Evolutionary conservation across 2,113 vertebrate genomes (phyloP), one percentile per base, ranked within the genome.

Genomic region (Otolemur garnettii): DNA sequence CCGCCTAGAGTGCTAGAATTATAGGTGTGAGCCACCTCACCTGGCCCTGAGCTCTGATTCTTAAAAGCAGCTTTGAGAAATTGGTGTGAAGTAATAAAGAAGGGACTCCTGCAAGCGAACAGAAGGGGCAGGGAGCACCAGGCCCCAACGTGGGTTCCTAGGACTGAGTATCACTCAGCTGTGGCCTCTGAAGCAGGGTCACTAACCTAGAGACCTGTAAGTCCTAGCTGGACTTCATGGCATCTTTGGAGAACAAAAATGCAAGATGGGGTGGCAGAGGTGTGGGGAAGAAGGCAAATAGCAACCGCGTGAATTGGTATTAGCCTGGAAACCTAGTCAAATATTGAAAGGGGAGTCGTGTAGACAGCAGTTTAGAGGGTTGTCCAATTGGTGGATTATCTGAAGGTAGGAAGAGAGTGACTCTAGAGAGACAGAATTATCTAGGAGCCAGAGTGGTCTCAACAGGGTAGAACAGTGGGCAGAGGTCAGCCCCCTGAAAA

Each of bases 61-160:
- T 84, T 59, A 33, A 33, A 57, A 64, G n/a, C 1, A 15, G 28
- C 55, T 83, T 35, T 50, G 78, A 87, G 90, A 62, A 53, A 21
- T 0, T 7, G 38, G 24, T 26, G 19, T 21, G 77, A 35, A 53
- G 22, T 17, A 14, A n/a, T 24, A 55, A 42, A 87, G 9, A 38
- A 17, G 60, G 7, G 38, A 30, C 38, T 50, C 14, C 18, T 14
- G 7, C 6, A 26, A 5, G 21, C 0, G 4, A 7, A 13, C 1
- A 26, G 12, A 50, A 26, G 21, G 35, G 0, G 0, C 33, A 22
- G 45, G 15, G n/a, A 0, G 14, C 0, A 0, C 79, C 9, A 2
- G 69, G 30, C 22, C 75, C 33, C 17, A 11, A 30, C 0, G 3
- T 57, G 66, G 22, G 38, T 50, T 60, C 38, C 87, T 71, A 17